Conservation (phyloP, 2,888 invertebrate genomes). For the Apoda limacodes region DNA sequence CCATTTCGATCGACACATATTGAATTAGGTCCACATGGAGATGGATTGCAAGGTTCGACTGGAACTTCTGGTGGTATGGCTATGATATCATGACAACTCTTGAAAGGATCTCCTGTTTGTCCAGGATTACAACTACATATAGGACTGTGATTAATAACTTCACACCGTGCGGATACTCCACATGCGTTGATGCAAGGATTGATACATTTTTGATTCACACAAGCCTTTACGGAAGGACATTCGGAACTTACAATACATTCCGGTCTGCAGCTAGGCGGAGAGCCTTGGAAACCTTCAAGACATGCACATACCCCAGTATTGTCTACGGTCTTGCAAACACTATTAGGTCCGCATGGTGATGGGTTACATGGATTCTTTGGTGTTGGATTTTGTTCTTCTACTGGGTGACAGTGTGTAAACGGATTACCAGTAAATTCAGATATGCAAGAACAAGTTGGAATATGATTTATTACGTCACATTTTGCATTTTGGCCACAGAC, state of each 20-base stretch:
- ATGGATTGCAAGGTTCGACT: constrained; percentile 76
- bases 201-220: constrained; percentile 83
- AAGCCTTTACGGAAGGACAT: constrained; percentile 84
- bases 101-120: constrained; percentile 84
- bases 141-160: constrained; percentile 87
- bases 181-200: constrained; percentile 88
- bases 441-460: constrained; percentile 78
- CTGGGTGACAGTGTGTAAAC: constrained; percentile 64
- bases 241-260: constrained; percentile 88
- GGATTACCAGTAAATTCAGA: constrained; percentile 80
- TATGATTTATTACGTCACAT: constrained; percentile 81
- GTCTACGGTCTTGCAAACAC: constrained; percentile 80
- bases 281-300: constrained; percentile 79
- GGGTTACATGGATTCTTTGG: constrained; percentile 79
- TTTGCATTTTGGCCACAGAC: constrained; percentile 80
- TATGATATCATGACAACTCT: constrained; percentile 73
- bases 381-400: constrained; percentile 30
- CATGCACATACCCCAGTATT: constrained; percentile 87
- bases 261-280: constrained; percentile 84
- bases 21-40: constrained; percentile 87
- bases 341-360: constrained; percentile 83
- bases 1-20: constrained; percentile 75
- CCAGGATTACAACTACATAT: constrained; percentile 84
- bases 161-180: constrained; percentile 81
- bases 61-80: constrained; percentile 39